These are phyloP conservation scores for Mesorhabditis spiculigera DNA, from an alignment of 2,888 invertebrate species.

Conservation along the genomic window DNA sequence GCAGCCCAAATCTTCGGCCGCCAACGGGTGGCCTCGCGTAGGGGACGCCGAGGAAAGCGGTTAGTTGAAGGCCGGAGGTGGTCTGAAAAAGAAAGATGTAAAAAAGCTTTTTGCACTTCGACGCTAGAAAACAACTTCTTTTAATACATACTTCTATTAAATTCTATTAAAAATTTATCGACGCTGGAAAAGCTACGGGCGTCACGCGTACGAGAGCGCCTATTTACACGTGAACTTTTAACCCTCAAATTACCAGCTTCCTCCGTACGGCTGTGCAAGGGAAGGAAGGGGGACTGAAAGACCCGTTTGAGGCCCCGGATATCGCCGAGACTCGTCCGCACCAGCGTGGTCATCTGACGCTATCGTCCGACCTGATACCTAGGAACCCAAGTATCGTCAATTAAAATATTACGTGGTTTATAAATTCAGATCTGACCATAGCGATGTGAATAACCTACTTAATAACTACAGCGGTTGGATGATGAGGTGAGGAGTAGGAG, in stretches of 20 bases:
- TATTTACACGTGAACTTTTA: no score
- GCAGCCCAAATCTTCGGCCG: conserved; percentile 39
- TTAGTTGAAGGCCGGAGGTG: conserved; percentile 30
- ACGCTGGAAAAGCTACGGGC: no score
- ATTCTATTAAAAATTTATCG: no score
- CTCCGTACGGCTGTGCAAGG: no score
- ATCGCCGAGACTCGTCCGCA: conserved; percentile 4
- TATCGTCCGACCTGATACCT: not conserved
- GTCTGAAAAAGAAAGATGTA: conserved; percentile 18
- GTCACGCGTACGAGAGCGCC: no score
- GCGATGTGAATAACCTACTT: no score
- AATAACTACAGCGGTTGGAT: not conserved
- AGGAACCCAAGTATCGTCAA: not conserved
- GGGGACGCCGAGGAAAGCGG: conserved; percentile 54
- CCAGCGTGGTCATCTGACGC: not conserved
- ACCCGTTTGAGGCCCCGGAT: not conserved
- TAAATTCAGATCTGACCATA: not conserved
- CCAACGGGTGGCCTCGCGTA: conserved; percentile 52
- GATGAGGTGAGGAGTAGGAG: not conserved
- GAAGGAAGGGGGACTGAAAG: no score
- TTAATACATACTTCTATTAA: no score
- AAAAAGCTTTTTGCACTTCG: no score
- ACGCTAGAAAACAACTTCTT: no score
- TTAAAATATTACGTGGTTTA: not conserved
- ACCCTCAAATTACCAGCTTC: no score